Evolutionary conservation across 2,113 vertebrate genomes (phyloP).

Genomic region (Peucedramus taeniatus): DNA sequence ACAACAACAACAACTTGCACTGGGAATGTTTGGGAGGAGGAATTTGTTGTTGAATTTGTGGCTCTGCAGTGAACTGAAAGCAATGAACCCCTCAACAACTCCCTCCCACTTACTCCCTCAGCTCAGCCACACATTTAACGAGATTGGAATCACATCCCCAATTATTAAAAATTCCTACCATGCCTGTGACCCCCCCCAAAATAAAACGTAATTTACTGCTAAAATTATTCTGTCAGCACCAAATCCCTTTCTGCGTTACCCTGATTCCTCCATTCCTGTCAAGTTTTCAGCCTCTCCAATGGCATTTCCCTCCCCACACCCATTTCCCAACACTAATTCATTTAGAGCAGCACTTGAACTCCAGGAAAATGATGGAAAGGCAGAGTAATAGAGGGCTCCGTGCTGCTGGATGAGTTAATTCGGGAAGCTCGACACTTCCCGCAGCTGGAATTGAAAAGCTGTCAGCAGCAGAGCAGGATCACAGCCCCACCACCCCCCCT

Average conservation of each 20-base stretch:
- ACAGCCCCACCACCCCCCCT: not conserved
- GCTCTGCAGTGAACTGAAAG: not conserved
- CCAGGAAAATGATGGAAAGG: not conserved
- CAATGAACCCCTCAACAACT: not conserved
- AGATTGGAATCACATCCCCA: not conserved
- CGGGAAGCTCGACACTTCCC: not conserved
- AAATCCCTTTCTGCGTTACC: rapidly evolving
- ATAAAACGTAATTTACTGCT: not conserved
- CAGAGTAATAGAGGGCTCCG: not conserved
- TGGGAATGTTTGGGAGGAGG: not conserved
- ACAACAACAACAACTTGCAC: not conserved
- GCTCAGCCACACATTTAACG: not conserved
- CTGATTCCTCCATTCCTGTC: not conserved
- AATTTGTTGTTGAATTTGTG: not conserved
- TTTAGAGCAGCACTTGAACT: not conserved
- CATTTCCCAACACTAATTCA: not conserved
- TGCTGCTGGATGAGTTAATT: not conserved
- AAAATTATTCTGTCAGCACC: not conserved
- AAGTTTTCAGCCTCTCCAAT: not conserved
- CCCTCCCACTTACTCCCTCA: not conserved
- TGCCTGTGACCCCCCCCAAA: not conserved
- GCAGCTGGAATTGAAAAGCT: not conserved
- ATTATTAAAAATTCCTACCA: not conserved
- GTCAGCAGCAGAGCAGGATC: not conserved
- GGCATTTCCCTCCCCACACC: not conserved